Evolutionary conservation across 2,888 invertebrate species (phyloP), one percentile per base, ranked within the genome.

Genomic region (Harpalus rufipes): DNA sequence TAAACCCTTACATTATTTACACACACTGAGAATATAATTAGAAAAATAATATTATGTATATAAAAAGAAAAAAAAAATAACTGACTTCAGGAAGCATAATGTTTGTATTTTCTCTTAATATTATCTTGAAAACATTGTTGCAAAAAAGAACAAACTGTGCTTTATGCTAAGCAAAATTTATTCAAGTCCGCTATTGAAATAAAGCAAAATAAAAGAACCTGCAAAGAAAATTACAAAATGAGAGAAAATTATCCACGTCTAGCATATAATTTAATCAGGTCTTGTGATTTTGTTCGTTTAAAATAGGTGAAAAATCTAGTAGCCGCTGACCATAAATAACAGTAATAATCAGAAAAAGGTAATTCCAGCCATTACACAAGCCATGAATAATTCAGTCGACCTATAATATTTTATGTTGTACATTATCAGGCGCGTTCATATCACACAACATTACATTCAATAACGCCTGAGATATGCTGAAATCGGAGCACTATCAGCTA

Each of bases 401-500:
- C 81, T 81, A 81, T 81, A 81, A 81, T 81, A 81, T 65, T 81
- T 81, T 44, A 81, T 81, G 79, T 61, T 8, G 79, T 8, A 56
- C 21, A 56, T 21, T 78, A 80, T 80, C 80, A 80, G 80, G 56
- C 41, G 16, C 21, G 39, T 51, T 51, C 61, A 44, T 81, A 81
- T 81, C 81, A 65, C 65, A 65, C 44, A 44, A 65, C 81, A 81
- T 81, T 81, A 81, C 81, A 81, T 81, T 81, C 81, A 81, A 81
- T 81, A 81, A 81, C 61, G 63, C 81, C 61, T 80, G 80, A 80
- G 80, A 61, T 80, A 80, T 63, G 81, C 44, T 44, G 16, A 16
- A 25, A 44, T 80, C 80, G 63, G 65, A 14, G 61, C 18, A 18
- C 14, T 59, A 80, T 80, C 80, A 39, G 80, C 25, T 32, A 58